These are phyloP conservation scores for Nomada ruficornis DNA, from an alignment of 2,888 invertebrate genomes.

Conservation along the genomic window DNA sequence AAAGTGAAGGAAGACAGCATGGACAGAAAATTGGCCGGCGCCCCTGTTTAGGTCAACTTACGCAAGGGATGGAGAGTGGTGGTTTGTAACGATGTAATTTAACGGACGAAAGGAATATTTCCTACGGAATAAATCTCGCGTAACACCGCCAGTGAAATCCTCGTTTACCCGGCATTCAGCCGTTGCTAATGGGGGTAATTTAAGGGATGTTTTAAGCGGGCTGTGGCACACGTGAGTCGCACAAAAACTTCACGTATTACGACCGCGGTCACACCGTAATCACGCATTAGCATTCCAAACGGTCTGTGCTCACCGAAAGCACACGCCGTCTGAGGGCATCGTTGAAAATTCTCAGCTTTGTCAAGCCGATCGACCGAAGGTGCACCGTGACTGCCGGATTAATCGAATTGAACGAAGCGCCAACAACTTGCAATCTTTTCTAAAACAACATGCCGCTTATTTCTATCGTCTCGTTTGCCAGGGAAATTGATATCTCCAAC, in stretches of 20 bases:
- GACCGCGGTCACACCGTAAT: constrained; percentile 77
- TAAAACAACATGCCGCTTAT: background rate
- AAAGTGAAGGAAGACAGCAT: no score
- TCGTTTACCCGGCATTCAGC: constrained; percentile 82
- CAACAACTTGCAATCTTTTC: background rate
- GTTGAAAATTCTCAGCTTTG: constrained; percentile 53
- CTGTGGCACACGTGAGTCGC: constrained; percentile 78
- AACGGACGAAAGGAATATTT: constrained; percentile 81
- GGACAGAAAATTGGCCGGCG: background rate
- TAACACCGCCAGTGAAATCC: constrained; percentile 81
- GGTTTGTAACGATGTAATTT: constrained; percentile 73
- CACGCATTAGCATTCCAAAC: constrained; percentile 83
- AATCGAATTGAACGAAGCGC: constrained; percentile 39
- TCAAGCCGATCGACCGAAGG: constrained; percentile 31
- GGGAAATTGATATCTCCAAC: background rate
- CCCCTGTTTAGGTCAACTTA: constrained; percentile 50
- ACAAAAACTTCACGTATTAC: constrained; percentile 82
- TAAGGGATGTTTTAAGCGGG: constrained; percentile 84
- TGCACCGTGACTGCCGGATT: background rate
- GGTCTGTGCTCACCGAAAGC: constrained; percentile 57
- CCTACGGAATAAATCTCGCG: constrained; percentile 83
- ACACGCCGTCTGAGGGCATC: constrained; percentile 42
- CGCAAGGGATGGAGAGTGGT: constrained; percentile 13
- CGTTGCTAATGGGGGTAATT: constrained; percentile 83
- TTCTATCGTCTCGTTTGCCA: background rate